phyloP scores from a whole-genome alignment of 2,888 invertebrate genomes.

The Sinelater perroti region DNA sequence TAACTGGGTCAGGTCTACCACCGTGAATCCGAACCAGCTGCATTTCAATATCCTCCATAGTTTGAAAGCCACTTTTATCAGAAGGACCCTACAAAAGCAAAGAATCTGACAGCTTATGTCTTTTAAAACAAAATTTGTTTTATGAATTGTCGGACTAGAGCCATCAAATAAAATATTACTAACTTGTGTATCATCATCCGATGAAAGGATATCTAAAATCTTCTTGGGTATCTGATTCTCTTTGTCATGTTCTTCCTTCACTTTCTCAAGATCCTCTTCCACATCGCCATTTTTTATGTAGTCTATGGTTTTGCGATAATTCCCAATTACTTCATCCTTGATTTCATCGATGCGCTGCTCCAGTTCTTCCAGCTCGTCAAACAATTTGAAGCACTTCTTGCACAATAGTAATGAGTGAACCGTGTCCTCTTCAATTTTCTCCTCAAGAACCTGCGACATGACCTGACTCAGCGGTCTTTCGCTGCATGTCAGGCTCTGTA shows the following conservation, averaged over 20 bases:
- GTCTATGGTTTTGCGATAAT: conserved; percentile 55
- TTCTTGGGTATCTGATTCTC: conserved; percentile 54
- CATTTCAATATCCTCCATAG: conserved; percentile 58
- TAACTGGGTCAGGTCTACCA: conserved; percentile 26
- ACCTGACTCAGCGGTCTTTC: conserved; percentile 53
- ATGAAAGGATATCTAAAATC: conserved; percentile 57
- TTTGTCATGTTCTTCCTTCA: conserved; percentile 41
- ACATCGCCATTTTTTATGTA: conserved; percentile 42
- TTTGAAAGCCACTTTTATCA: conserved; percentile 39
- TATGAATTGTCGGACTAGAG: too few relatives aligned
- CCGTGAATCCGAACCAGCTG: conserved; percentile 57
- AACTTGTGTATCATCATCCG: conserved; percentile 54
- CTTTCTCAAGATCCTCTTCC: conserved; percentile 45
- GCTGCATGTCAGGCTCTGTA: conserved; percentile 50
- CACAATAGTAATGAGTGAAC: conserved; percentile 70
- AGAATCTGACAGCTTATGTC: neutral
- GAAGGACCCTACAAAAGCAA: neutral
- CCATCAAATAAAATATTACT: too few relatives aligned
- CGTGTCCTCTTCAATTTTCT: conserved; percentile 62
- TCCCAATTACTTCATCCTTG: conserved; percentile 64
- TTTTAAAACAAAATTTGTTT: neutral
- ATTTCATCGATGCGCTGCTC: conserved; percentile 63
- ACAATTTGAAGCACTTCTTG: conserved; percentile 72
- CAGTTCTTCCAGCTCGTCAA: conserved; percentile 70
- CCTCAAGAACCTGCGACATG: conserved; percentile 62